A percentile compares a stretch with the other conserved stretches of the same genome.
These are phyloP conservation scores for Xiphydria camelus DNA, from an alignment of 2,888 invertebrate species.

Conservation along the genomic window DNA sequence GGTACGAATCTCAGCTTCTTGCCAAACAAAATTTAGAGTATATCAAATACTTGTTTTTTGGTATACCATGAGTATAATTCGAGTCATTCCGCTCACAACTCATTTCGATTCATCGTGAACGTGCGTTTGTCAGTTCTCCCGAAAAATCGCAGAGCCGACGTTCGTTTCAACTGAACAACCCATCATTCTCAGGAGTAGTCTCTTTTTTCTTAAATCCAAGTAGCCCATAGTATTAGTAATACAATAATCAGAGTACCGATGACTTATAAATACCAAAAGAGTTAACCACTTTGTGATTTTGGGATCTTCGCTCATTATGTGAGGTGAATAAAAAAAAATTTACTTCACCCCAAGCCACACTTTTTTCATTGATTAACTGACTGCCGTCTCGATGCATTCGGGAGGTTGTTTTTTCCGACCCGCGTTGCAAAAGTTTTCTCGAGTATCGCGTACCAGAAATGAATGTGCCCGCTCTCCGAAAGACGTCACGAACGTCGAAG, in stretches of 20 bases:
- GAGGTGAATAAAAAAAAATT: constrained; percentile 56
- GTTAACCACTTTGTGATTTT: constrained; percentile 45
- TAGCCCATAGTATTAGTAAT: not conserved
- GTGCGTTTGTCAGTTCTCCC: too few relatives aligned
- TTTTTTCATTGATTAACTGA: constrained; percentile 55
- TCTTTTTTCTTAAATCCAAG: too few relatives aligned
- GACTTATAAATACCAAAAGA: constrained; percentile 32
- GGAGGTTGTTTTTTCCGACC: constrained; percentile 54
- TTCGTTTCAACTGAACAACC: too few relatives aligned
- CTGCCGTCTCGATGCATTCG: constrained; percentile 49
- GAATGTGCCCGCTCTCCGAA: too few relatives aligned
- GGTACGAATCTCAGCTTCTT: too few relatives aligned
- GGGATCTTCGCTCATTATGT: constrained; percentile 50
- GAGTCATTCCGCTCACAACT: too few relatives aligned
- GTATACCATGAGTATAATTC: too few relatives aligned
- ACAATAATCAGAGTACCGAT: constrained; percentile 33
- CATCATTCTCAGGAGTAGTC: too few relatives aligned
- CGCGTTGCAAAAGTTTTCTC: not conserved
- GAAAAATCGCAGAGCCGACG: too few relatives aligned
- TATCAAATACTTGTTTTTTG: too few relatives aligned
- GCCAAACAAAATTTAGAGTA: too few relatives aligned
- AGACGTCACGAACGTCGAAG: constrained; percentile 29
- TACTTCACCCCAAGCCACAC: constrained; percentile 51
- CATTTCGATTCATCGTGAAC: too few relatives aligned
- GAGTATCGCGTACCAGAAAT: not conserved